Evolutionary conservation across 2,797 vertebrate species (phyloP).

Genomic region (Mus spretus): DNA sequence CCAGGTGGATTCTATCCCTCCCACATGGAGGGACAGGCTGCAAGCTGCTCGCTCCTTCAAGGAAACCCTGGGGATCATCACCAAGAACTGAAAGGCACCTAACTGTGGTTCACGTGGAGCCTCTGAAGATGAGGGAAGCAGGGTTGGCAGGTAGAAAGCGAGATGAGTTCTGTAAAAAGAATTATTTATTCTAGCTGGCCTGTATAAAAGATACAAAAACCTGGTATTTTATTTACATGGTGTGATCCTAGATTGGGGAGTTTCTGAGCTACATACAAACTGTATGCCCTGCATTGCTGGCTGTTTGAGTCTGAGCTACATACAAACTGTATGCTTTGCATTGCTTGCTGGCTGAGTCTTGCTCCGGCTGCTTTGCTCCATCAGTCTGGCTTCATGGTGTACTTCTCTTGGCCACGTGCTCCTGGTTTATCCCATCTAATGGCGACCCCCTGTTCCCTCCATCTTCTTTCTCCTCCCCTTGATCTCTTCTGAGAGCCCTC

Average conservation of each 20-base stretch:
- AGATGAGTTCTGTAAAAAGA: not conserved
- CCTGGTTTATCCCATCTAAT: not conserved
- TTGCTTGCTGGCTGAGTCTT: not conserved
- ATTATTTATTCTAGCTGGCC: no score
- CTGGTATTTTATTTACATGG: not conserved
- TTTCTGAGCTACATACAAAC: not conserved
- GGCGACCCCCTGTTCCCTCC: not conserved
- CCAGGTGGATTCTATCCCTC: not conserved
- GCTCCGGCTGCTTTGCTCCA: not conserved
- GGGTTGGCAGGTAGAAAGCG: not conserved
- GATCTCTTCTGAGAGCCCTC: not conserved
- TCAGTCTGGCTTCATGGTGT: not conserved
- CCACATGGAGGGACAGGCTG: not conserved
- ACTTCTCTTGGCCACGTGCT: not conserved
- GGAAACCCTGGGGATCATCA: not conserved
- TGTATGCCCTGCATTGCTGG: not conserved
- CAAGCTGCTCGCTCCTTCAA: not conserved
- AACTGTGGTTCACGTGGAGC: not conserved
- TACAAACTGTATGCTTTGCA: fast-evolving
- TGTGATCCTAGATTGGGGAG: not conserved
- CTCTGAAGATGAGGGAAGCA: no score
- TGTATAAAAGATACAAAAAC: not conserved
- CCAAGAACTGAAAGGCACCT: not conserved
- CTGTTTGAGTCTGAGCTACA: not conserved
- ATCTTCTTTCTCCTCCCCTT: not conserved